Evolutionary conservation across 2,113 vertebrate genomes (phyloP).

Genomic region (Tupaia tana): DNA sequence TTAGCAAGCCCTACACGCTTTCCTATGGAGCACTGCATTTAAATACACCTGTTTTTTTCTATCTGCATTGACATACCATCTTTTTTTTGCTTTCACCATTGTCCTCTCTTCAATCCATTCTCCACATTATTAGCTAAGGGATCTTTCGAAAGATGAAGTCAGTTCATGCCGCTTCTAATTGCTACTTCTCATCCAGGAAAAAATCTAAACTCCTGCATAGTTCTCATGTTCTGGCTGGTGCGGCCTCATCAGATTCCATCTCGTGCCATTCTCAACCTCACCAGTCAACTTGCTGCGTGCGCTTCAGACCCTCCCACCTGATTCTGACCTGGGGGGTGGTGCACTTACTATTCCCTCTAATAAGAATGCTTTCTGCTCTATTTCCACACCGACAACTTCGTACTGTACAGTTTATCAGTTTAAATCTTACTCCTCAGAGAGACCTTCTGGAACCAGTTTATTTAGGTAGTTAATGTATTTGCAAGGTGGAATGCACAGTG

Average conservation of each 20-base stretch:
- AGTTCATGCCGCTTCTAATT: neutral
- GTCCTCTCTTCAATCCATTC: neutral
- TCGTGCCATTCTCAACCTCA: neutral
- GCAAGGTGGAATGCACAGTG: neutral
- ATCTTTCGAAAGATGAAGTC: constrained; percentile 43
- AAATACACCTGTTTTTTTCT: neutral
- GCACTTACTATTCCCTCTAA: neutral
- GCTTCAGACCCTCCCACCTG: neutral
- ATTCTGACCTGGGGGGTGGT: neutral
- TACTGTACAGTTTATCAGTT: neutral
- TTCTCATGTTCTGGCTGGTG: neutral
- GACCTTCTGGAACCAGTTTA: neutral
- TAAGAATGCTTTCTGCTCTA: neutral
- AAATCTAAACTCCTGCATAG: neutral
- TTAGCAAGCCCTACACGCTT: neutral
- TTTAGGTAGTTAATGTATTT: neutral
- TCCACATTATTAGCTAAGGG: neutral
- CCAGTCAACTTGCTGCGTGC: neutral
- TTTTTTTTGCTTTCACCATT: neutral
- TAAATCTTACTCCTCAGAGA: neutral
- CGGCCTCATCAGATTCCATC: neutral
- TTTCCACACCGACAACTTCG: neutral
- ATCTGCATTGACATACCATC: neutral
- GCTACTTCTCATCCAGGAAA: neutral
- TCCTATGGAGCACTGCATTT: neutral